A percentile compares a stretch with the other conserved stretches of the same genome.
These are phyloP conservation scores for Eustalomyia histrio DNA, from an alignment of 2,888 invertebrate species.

Conservation along the genomic window DNA sequence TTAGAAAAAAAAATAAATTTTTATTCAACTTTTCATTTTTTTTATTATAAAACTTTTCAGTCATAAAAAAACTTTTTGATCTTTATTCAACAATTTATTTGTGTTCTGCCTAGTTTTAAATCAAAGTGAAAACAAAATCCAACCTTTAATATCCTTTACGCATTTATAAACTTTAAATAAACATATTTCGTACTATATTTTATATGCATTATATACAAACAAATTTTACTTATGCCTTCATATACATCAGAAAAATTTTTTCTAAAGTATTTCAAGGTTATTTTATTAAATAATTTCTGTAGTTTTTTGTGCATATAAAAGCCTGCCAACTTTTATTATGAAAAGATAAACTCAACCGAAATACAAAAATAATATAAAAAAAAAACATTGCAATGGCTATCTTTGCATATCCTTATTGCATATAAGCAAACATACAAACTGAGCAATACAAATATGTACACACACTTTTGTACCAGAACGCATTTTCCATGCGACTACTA, in stretches of 20 bases:
- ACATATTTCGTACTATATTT: background rate
- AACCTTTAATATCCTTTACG: no score
- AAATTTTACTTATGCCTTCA: background rate
- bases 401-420: constrained; percentile 21
- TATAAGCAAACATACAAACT: background rate
- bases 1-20: no score
- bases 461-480: background rate
- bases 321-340: constrained; percentile 46
- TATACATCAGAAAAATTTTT: background rate
- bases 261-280: constrained; percentile 16
- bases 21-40: no score
- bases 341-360: constrained; percentile 31
- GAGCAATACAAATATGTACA: background rate
- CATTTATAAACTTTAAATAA: background rate
- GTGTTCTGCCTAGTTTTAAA: no score
- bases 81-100: no score
- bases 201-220: background rate
- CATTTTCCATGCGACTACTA: constrained; percentile 12
- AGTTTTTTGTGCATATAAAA: background rate
- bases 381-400: constrained; percentile 23
- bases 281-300: constrained; percentile 13
- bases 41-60: no score
- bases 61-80: no score
- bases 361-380: no score
- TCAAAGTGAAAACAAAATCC: no score